These are phyloP conservation scores for Aphidius colemani DNA, from an alignment of 2,888 invertebrate species.

Conservation along the genomic window DNA sequence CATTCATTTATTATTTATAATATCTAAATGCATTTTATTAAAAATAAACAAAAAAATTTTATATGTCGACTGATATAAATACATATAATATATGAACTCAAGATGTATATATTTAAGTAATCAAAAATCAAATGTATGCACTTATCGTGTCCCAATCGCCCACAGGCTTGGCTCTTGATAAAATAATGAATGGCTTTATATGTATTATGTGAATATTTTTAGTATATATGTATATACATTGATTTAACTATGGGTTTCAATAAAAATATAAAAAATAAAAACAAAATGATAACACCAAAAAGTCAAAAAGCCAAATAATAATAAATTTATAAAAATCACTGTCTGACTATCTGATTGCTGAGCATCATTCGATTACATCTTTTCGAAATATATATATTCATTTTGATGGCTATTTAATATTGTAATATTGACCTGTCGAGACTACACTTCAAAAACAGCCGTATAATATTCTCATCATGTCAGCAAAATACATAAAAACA, in stretches of 20 bases:
- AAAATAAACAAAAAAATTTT: not conserved
- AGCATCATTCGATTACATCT: slow-evolving; percentile 1
- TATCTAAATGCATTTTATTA: not conserved
- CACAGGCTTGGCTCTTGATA: not conserved
- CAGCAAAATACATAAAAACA: not conserved
- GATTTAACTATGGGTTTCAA: slow-evolving; percentile 44
- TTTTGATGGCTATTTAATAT: slow-evolving; percentile 42
- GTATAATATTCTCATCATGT: slow-evolving; percentile 45
- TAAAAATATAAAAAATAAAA: no score
- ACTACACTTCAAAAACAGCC: slow-evolving; percentile 32
- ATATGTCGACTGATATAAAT: slow-evolving; percentile 1
- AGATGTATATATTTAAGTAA: slow-evolving; percentile 10
- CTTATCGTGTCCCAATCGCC: slow-evolving; percentile 23
- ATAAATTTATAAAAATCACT: slow-evolving; percentile 1
- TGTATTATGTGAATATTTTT: not conserved
- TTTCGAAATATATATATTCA: slow-evolving; percentile 3
- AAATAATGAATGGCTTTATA: slow-evolving; percentile 24
- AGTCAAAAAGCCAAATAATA: no score
- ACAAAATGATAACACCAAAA: no score
- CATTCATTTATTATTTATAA: no score
- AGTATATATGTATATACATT: slow-evolving; percentile 26
- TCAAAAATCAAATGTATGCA: slow-evolving; percentile 24
- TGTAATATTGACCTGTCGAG: slow-evolving; percentile 54
- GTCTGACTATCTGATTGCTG: slow-evolving; percentile 23
- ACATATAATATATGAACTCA: not conserved